Evolutionary conservation across 2,888 invertebrate genomes (phyloP).

Genomic region (Acleris laterana): DNA sequence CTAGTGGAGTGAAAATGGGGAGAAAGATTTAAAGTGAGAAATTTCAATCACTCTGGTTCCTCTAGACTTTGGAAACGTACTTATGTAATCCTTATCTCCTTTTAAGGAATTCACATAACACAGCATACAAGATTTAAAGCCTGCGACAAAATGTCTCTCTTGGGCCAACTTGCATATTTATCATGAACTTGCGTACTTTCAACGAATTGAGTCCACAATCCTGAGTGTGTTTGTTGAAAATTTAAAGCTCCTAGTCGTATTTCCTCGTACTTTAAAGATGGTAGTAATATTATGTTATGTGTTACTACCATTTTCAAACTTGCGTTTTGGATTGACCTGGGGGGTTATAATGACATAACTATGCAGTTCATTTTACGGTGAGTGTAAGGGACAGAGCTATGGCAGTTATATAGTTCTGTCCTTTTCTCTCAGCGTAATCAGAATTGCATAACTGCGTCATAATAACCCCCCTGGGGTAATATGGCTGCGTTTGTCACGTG

Average conservation of each 20-base stretch:
- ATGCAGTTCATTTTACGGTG: no score
- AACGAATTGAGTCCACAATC: slow-evolving; percentile 7
- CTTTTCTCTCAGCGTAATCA: no score
- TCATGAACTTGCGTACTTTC: slow-evolving; percentile 20
- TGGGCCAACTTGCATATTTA: slow-evolving; percentile 24
- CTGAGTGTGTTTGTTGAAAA: neutral
- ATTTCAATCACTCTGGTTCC: slow-evolving; percentile 22
- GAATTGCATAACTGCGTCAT: no score
- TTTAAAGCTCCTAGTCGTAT: neutral
- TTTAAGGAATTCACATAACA: slow-evolving; percentile 11
- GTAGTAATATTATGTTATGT: no score
- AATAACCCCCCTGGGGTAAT: no score
- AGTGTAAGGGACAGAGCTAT: no score
- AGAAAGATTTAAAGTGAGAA: neutral
- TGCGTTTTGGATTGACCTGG: no score
- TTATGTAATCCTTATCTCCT: slow-evolving; percentile 6
- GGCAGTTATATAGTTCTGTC: no score
- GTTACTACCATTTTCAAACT: no score
- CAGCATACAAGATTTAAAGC: slow-evolving; percentile 18
- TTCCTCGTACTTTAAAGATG: neutral
- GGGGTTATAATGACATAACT: no score
- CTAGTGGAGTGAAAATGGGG: neutral
- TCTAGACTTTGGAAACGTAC: slow-evolving; percentile 13
- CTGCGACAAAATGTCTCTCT: slow-evolving; percentile 17
- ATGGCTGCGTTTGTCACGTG: no score